Evolutionary conservation across 2,888 invertebrate genomes (phyloP).

Genomic region (Limenitis camilla): DNA sequence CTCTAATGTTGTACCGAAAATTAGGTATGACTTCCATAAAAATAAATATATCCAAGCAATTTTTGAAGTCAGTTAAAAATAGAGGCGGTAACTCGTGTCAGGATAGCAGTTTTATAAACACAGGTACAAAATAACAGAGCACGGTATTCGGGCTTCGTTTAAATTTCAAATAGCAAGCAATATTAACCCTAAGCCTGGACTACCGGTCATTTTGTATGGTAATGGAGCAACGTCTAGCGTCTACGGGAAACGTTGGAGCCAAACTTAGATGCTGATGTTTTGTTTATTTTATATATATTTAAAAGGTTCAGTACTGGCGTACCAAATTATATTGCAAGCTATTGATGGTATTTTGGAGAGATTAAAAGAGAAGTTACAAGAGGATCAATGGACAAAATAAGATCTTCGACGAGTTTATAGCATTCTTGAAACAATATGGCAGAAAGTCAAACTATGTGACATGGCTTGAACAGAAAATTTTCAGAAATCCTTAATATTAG

Average conservation of each 20-base stretch:
- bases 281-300: neutral
- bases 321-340: too few species aligned
- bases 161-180: slow-evolving; percentile 35
- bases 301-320: too few species aligned
- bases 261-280: neutral
- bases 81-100: neutral
- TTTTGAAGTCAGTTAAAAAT: neutral
- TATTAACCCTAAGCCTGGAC: slow-evolving; percentile 19
- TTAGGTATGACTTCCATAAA: too few species aligned
- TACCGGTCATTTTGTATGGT: slow-evolving; percentile 24
- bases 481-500: too few species aligned
- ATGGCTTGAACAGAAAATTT: too few species aligned
- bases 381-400: too few species aligned
- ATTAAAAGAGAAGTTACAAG: too few species aligned
- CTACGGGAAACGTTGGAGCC: slow-evolving; percentile 9
- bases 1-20: neutral
- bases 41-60: too few species aligned
- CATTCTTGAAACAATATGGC: neutral
- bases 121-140: slow-evolving; percentile 22
- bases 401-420: too few species aligned
- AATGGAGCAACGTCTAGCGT: slow-evolving; percentile 15
- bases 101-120: slow-evolving; percentile 8
- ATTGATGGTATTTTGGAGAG: too few species aligned
- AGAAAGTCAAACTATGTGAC: too few species aligned
- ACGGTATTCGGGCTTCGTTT: slow-evolving; percentile 25